These are phyloP conservation scores for Zaprionus camerounensis DNA, from an alignment of 1,140 invertebrate species.

Conservation along the genomic window DNA sequence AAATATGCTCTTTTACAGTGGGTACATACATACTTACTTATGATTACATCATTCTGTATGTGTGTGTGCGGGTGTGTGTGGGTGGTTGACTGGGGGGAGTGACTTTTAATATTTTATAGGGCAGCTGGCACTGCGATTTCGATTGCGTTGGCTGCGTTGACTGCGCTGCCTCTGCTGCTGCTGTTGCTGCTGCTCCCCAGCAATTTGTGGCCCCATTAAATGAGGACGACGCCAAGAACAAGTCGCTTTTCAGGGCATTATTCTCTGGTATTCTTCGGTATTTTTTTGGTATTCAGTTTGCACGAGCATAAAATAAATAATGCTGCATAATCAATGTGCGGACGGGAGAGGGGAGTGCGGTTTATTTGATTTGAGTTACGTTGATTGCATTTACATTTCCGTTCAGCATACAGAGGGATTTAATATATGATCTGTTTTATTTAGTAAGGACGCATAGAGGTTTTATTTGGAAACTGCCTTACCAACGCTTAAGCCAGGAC, in stretches of 20 bases:
- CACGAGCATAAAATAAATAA: constrained; percentile 26
- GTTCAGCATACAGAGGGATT: background rate
- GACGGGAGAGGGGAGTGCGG: background rate
- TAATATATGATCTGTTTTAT: background rate
- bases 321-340: constrained; percentile 18
- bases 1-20: constrained; percentile 7
- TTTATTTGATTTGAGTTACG: constrained; percentile 25
- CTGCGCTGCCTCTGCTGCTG: background rate
- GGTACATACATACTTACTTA: constrained; percentile 24
- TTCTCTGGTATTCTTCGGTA: background rate
- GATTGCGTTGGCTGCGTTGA: constrained; percentile 33
- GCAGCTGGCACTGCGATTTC: constrained; percentile 65
- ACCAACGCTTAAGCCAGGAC: too few relatives aligned
- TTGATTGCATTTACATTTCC: constrained; percentile 24
- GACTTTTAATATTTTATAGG: constrained; percentile 77
- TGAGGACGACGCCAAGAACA: constrained; percentile 3
- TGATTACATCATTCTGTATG: constrained; percentile 64
- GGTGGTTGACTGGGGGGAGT: constrained; percentile 25
- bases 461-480: too few relatives aligned
- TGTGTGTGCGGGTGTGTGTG: background rate
- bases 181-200: background rate
- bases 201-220: constrained; percentile 24
- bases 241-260: background rate
- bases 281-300: constrained; percentile 16
- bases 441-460: background rate